Conservation (phyloP, 1,140 invertebrate species). For the Neodiprion pinetum region DNA sequence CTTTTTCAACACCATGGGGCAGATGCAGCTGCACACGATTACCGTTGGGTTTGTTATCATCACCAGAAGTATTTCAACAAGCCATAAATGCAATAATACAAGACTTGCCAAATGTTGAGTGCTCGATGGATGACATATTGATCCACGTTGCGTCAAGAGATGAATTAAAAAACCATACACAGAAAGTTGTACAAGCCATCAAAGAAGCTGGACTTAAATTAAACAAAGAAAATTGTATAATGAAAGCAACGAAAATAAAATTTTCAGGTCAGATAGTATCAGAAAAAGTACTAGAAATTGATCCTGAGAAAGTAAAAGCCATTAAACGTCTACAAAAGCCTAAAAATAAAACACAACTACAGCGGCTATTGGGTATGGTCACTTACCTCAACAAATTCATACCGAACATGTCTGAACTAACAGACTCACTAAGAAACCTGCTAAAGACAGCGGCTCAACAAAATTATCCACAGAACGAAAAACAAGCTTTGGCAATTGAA, state of each 20-base stretch:
- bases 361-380: constrained; percentile 49
- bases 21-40: constrained; percentile 43
- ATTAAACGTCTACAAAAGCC: constrained; percentile 43
- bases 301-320: constrained; percentile 49
- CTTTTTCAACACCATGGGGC: constrained; percentile 46
- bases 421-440: constrained; percentile 36
- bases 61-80: constrained; percentile 45
- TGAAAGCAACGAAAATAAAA: constrained; percentile 35
- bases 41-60: constrained; percentile 46
- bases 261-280: constrained; percentile 51
- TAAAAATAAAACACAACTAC: constrained; percentile 41
- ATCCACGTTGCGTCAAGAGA: constrained; percentile 30
- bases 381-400: constrained; percentile 54
- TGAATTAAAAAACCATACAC: constrained; percentile 41
- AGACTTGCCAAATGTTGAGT: constrained; percentile 39
- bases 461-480: constrained; percentile 55
- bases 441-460: constrained; percentile 35
- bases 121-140: constrained; percentile 47
- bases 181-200: constrained; percentile 38
- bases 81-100: constrained; percentile 32
- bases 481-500: constrained; percentile 62
- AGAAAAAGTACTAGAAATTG: constrained; percentile 44
- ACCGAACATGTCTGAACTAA: constrained; percentile 36
- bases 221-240: constrained; percentile 45
- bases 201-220: constrained; percentile 39